These are phyloP conservation scores for Cinclus cinclus DNA, from an alignment of 2,113 vertebrate species.

Conservation along the genomic window DNA sequence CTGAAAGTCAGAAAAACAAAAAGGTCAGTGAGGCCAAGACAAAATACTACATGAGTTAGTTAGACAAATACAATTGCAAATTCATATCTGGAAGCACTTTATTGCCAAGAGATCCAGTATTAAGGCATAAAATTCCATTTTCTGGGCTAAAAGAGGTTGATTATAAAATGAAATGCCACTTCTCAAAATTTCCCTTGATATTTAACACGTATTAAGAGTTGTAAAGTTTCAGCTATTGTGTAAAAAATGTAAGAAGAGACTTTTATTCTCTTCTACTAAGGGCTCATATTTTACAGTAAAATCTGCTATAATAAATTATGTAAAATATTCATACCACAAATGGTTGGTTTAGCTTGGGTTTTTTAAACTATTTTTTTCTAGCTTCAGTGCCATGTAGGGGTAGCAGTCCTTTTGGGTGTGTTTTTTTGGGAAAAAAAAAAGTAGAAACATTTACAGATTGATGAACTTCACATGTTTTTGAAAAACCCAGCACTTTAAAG, in stretches of 20 bases:
- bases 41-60: neutral
- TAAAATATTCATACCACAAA: neutral
- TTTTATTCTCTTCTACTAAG: neutral
- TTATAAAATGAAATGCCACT: neutral
- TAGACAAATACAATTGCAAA: neutral
- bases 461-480: neutral
- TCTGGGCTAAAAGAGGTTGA: neutral
- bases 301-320: neutral
- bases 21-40: neutral
- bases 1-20: neutral
- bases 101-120: neutral
- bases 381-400: neutral
- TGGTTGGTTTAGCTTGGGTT: rapidly evolving
- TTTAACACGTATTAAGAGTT: neutral
- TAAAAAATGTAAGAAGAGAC: neutral
- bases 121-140: neutral
- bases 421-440: neutral
- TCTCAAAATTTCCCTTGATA: neutral
- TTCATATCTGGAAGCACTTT: neutral
- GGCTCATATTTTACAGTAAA: neutral
- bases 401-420: neutral
- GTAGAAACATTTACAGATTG: neutral
- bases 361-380: neutral
- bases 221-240: neutral
- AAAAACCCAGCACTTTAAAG: neutral